Percentiles rank a stretch among this genome's conserved stretches.
phyloP scores from a whole-genome alignment of 2,888 invertebrate species.

The Oscheius myriophilus region DNA sequence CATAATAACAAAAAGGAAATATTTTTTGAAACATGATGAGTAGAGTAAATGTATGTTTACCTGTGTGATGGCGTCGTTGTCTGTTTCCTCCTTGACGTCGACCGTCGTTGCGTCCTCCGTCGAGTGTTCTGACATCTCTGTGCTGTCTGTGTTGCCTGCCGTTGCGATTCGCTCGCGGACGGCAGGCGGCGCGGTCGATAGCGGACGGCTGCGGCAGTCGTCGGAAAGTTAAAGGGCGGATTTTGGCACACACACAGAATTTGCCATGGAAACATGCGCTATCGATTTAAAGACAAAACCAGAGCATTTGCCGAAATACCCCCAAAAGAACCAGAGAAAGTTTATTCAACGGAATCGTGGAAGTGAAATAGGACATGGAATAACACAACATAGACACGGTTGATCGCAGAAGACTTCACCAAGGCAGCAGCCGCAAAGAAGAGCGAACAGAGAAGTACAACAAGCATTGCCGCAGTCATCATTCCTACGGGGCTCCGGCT shows the following conservation, averaged over 20 bases:
- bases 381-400: slow-evolving; percentile 52
- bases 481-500: slow-evolving; percentile 32
- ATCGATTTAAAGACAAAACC: background rate
- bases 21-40: too few species aligned
- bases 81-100: slow-evolving; percentile 18
- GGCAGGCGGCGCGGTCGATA: slow-evolving; percentile 11
- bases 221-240: slow-evolving; percentile 17
- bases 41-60: too few species aligned
- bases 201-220: slow-evolving; percentile 4
- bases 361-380: slow-evolving; percentile 53
- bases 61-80: slow-evolving; percentile 9
- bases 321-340: slow-evolving; percentile 19
- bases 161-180: background rate
- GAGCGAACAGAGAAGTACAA: slow-evolving; percentile 58
- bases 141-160: too few species aligned
- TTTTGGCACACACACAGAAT: too few species aligned
- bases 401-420: slow-evolving; percentile 57
- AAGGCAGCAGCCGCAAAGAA: slow-evolving; percentile 64
- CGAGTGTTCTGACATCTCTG: too few species aligned
- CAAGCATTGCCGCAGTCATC: slow-evolving; percentile 45
- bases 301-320: slow-evolving; percentile 4
- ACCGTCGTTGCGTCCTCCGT: background rate
- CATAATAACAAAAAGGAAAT: too few species aligned
- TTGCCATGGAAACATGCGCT: too few species aligned
- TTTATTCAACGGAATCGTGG: slow-evolving; percentile 40